These are phyloP conservation scores for Leptinotarsa undecemlineata DNA, from an alignment of 1,140 invertebrate species.

Conservation along the genomic window DNA sequence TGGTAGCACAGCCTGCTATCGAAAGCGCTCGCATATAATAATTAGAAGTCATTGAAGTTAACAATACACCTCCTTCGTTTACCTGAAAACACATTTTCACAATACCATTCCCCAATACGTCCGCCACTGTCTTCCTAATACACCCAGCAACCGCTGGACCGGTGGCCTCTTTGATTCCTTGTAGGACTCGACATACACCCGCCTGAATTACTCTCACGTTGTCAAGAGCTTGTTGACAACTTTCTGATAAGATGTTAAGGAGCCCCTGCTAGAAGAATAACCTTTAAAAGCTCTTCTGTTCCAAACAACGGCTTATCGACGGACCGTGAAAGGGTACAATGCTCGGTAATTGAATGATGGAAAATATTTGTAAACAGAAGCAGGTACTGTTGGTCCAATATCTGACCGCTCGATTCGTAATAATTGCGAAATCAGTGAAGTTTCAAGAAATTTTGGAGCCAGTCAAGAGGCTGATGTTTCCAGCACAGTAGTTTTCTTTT, in stretches of 20 bases:
- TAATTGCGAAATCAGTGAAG: slow-evolving; percentile 3
- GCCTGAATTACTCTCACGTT: slow-evolving; percentile 15
- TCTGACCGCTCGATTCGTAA: slow-evolving; percentile 1
- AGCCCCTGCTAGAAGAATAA: neutral
- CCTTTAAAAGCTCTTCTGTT: slow-evolving; percentile 9
- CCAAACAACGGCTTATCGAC: slow-evolving; percentile 11
- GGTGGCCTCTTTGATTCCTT: neutral
- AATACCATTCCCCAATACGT: neutral
- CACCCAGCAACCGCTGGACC: neutral
- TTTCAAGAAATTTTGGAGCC: neutral
- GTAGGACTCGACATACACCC: neutral
- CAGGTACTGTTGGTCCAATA: slow-evolving; percentile 4
- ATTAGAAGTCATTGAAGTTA: no score
- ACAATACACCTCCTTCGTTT: no score
- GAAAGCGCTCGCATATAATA: no score
- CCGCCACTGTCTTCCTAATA: neutral
- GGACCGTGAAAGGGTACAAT: slow-evolving; percentile 13
- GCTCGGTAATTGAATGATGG: slow-evolving; percentile 19
- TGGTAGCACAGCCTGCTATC: no score
- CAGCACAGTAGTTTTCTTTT: neutral
- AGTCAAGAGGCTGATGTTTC: slow-evolving; percentile 2
- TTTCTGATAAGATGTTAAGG: slow-evolving; percentile 16
- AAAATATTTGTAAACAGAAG: slow-evolving; percentile 23
- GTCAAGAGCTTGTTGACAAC: slow-evolving; percentile 23
- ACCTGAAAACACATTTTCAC: no score